A percentile compares a stretch with the other conserved stretches of the same genome.
phyloP scores from a whole-genome alignment of 2,113 vertebrate species.

The Herpetotheres cachinnans region DNA sequence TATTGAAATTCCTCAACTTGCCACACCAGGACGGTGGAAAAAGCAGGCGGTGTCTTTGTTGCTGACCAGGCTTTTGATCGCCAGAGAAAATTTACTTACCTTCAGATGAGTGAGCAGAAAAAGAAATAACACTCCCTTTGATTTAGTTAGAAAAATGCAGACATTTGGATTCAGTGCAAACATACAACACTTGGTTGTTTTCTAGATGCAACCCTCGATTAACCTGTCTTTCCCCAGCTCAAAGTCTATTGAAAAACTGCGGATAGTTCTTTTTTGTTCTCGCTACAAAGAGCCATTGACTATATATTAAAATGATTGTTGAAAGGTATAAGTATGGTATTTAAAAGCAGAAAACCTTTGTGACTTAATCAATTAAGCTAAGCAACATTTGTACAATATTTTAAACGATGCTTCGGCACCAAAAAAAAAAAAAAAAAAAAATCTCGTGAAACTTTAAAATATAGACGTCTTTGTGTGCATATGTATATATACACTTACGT shows the following conservation, averaged over 20 bases:
- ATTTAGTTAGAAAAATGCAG: conserved; percentile 88
- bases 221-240: conserved; percentile 85
- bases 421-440: neutral
- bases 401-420: conserved; percentile 34
- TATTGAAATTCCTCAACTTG: conserved; percentile 86
- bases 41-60: conserved; percentile 86
- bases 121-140: conserved; percentile 88
- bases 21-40: conserved; percentile 84
- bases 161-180: conserved; percentile 89
- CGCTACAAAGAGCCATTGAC: conserved; percentile 80
- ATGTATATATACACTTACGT: neutral
- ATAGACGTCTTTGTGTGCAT: neutral
- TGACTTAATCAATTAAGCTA: conserved; percentile 76
- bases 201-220: conserved; percentile 84
- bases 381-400: conserved; percentile 70
- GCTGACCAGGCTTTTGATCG: conserved; percentile 86
- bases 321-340: conserved; percentile 75
- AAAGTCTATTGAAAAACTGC: conserved; percentile 82
- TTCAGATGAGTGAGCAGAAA: conserved; percentile 90
- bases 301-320: conserved; percentile 84
- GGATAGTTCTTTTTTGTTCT: conserved; percentile 80
- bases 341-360: conserved; percentile 76
- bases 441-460: conserved; percentile 23
- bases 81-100: conserved; percentile 89
- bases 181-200: conserved; percentile 89